Percentiles rank a stretch among this genome's conserved stretches.
Conservation (phyloP, 2,888 invertebrate species). For the Therioaphis trifolii region DNA sequence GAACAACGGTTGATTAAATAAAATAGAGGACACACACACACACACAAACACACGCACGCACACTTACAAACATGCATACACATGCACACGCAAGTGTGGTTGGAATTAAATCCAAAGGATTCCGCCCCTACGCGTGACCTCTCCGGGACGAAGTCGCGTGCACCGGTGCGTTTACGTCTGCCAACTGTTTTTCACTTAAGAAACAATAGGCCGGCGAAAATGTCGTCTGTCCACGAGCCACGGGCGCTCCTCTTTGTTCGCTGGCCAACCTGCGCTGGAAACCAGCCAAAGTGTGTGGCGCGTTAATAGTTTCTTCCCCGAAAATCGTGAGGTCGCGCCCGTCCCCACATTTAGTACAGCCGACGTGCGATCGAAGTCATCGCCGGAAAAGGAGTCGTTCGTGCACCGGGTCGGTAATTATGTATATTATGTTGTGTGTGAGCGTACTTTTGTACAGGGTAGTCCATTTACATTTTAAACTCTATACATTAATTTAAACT, state of each 20-base stretch:
- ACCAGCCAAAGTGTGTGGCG: conserved; percentile 26
- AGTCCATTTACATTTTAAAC: no score
- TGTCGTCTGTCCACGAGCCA: not conserved
- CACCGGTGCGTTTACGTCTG: not conserved
- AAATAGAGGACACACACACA: conserved; percentile 18
- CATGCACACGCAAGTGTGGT: no score
- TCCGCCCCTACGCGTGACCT: not conserved
- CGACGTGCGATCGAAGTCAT: not conserved
- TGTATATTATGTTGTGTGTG: no score
- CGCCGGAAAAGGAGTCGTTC: no score
- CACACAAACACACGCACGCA: no score
- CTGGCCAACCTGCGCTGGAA: conserved; percentile 51
- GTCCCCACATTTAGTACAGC: not conserved
- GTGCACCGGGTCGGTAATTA: not conserved
- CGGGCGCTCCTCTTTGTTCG: conserved; percentile 23
- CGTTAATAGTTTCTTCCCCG: conserved; percentile 36
- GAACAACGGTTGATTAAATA: conserved; percentile 40
- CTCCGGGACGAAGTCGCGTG: conserved; percentile 2
- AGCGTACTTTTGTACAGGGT: no score
- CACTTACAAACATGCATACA: no score
- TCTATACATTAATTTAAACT: no score
- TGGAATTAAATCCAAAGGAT: conserved; percentile 34
- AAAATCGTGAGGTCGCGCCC: conserved; percentile 2
- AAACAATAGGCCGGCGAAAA: conserved; percentile 36
- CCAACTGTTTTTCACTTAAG: conserved; percentile 60